Evolutionary conservation across 2,797 vertebrate genomes (phyloP), one percentile per base, ranked within the genome.

Genomic region (Diplodus puntazzo): DNA sequence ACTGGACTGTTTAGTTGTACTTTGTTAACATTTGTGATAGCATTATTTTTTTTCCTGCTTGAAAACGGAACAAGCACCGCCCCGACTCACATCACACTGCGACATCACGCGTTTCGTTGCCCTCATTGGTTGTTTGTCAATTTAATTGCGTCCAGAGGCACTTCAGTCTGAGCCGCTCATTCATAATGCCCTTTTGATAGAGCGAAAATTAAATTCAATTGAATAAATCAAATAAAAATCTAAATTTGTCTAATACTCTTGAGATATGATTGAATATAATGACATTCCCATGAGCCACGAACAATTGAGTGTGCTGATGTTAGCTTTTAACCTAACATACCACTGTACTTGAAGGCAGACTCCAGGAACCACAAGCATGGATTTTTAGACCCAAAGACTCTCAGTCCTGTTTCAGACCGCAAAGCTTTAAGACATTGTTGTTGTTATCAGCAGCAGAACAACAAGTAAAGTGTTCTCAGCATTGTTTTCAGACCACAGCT

Each of bases 401-500:
- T 39, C 34, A 39, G 5, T 11, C 46, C 30, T 53, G 13, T 73
- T 77, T 53, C 20, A 6, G 2, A 55, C 25, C 43, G 16, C 45
- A 48, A 81, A 69, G 54, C 58, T 42, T 11, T 18, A 48, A 72
- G 45, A 69, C 54, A 46, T 69, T 73, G 53, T 27, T 27, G 27
- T 27, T 71, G 21, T 55, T 20, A 48, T 72, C 52, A 58, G 65
- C 55, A 74, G 5, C 21, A 34, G 58, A 52, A 69, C 27, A 4
- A 4, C 9, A 10, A 70, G 45, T 20, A 25, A 54, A 52, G 49
- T 61, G 46, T 57, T 54, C 39, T 62, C 20, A 16, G 39, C 13
- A n/a, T 27, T 60, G 52, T 75, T 80, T 73, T 62, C 62, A 74
- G 23, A 87, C 58, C n/a, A 71, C n/a, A 6, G 66, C 49, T 17